Conservation (phyloP, 1,140 invertebrate species). For the Bradysia coprophila region DNA sequence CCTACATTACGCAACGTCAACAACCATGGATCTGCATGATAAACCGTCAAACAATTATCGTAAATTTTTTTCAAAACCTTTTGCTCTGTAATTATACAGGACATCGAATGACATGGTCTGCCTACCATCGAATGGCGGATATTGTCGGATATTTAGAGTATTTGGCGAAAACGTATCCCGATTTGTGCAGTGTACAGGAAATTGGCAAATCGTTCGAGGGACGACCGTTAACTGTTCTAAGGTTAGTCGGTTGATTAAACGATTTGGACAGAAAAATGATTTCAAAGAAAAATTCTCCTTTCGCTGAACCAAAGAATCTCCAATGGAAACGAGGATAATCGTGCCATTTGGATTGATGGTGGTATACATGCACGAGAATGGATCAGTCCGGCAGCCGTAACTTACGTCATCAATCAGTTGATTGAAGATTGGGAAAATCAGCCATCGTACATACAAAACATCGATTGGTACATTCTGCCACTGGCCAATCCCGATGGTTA, state of each 20-base stretch:
- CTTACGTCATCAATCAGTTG: constrained; percentile 65
- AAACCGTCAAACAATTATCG: too few species aligned
- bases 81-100: too few species aligned
- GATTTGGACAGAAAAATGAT: constrained; percentile 3
- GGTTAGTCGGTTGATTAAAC: constrained; percentile 20
- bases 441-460: constrained; percentile 44
- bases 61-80: too few species aligned
- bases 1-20: too few species aligned
- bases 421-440: constrained; percentile 49
- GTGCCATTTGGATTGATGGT: constrained; percentile 42
- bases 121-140: constrained; percentile 53
- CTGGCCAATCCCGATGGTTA: constrained; percentile 79
- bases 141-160: constrained; percentile 58
- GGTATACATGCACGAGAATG: constrained; percentile 86
- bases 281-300: not conserved
- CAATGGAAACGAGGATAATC: constrained; percentile 34
- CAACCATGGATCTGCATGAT: too few species aligned
- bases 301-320: constrained; percentile 32
- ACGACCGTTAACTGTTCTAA: constrained; percentile 46
- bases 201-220: constrained; percentile 63
- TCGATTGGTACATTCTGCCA: constrained; percentile 71
- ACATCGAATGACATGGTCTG: constrained; percentile 63
- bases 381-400: constrained; percentile 72
- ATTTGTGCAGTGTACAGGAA: constrained; percentile 40
- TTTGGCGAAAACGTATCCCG: constrained; percentile 48